Conservation (phyloP, 2,113 vertebrate species). For the Protobothrops mucrosquamatus region DNA sequence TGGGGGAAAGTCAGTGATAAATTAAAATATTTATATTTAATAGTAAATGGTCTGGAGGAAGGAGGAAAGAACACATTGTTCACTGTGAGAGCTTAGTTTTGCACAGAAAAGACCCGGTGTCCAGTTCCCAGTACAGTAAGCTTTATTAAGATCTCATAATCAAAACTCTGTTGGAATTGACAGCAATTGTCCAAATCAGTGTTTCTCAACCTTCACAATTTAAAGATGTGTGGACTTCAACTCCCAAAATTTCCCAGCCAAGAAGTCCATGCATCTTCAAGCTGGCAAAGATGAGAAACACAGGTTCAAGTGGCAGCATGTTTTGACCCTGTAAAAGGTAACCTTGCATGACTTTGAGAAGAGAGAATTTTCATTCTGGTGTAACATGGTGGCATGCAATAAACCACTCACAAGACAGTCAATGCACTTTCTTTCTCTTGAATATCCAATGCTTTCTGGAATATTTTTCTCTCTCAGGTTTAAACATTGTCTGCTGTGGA, state of each 20-base stretch:
- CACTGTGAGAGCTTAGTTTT: not conserved
- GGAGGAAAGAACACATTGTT: not conserved
- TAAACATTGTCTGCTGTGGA: not conserved
- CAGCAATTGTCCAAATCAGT: not conserved
- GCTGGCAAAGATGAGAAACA: not conserved
- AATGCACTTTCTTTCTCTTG: not conserved
- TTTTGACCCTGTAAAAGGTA: not conserved
- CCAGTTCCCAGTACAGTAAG: not conserved
- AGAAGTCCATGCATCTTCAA: not conserved
- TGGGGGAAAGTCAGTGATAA: not conserved
- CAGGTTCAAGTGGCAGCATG: not conserved
- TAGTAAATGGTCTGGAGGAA: not conserved
- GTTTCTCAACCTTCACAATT: not conserved
- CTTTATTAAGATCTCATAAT: not conserved
- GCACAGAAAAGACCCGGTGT: not conserved
- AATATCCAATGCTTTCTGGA: not conserved
- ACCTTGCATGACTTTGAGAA: not conserved
- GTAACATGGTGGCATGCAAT: not conserved
- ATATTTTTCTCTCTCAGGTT: not conserved
- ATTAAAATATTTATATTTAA: slow-evolving; percentile 8
- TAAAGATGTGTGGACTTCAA: not conserved
- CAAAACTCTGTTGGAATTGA: not conserved
- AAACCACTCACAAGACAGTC: not conserved
- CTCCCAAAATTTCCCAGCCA: not conserved
- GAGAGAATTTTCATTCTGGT: not conserved